Percentiles rank a stretch among this genome's conserved stretches.
phyloP scores from a whole-genome alignment of 2,113 vertebrate species.

The Upupa epops region DNA sequence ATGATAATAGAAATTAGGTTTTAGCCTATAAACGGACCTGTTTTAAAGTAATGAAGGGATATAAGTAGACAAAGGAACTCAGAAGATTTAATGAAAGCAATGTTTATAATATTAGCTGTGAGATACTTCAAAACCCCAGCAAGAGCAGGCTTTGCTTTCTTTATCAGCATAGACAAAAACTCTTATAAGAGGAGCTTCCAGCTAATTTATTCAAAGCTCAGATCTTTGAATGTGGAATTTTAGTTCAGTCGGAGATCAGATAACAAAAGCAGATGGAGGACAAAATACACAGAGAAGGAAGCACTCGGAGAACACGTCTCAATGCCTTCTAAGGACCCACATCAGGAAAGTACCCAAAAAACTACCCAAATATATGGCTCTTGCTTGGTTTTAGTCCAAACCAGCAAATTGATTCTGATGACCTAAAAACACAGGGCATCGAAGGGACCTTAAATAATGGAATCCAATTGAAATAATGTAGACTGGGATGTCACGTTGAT shows the following conservation, averaged over 20 bases:
- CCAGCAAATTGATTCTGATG: background rate
- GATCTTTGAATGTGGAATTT: background rate
- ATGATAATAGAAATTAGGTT: background rate
- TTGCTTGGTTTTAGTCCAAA: background rate
- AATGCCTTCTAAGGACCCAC: background rate
- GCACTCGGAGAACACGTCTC: background rate
- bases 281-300: background rate
- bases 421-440: background rate
- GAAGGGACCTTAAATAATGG: background rate
- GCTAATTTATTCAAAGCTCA: background rate
- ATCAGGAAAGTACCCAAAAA: background rate
- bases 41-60: background rate
- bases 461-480: background rate
- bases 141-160: background rate
- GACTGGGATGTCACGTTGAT: background rate
- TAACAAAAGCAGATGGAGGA: background rate
- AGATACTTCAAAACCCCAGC: background rate
- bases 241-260: background rate
- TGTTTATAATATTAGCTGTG: background rate
- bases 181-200: background rate
- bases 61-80: background rate
- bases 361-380: fast-evolving
- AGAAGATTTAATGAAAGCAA: background rate
- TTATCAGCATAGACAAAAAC: background rate
- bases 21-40: background rate